Percentiles rank a stretch among this genome's conserved stretches.
Conservation (phyloP, 2,888 invertebrate genomes). For the Drosophila falleni region DNA sequence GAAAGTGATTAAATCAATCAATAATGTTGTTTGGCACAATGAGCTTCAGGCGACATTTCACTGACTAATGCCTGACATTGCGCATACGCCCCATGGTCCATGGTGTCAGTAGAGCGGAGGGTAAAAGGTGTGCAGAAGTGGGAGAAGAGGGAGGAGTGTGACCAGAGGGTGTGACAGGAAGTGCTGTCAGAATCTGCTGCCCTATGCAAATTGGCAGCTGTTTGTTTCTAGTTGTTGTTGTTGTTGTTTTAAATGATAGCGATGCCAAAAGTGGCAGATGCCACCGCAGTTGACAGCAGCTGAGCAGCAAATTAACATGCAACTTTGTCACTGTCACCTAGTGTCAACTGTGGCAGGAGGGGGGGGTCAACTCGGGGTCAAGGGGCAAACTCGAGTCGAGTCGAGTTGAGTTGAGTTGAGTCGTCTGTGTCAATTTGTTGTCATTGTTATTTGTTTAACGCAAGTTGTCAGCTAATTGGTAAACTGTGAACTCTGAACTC, state of each 20-base stretch:
- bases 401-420: neutral
- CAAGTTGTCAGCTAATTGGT: conserved; percentile 65
- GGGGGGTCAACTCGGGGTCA: neutral
- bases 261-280: conserved; percentile 56
- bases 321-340: conserved; percentile 40
- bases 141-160: neutral
- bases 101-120: conserved; percentile 1
- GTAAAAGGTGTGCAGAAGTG: neutral
- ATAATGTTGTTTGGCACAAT: conserved; percentile 26
- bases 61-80: conserved; percentile 34
- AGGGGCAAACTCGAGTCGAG: neutral
- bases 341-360: neutral
- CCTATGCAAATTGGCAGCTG: conserved; percentile 59
- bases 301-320: conserved; percentile 61
- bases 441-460: conserved; percentile 54
- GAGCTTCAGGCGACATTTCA: conserved; percentile 20
- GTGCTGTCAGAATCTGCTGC: conserved; percentile 14
- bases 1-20: conserved; percentile 43
- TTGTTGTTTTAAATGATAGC: conserved; percentile 54
- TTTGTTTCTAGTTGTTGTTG: conserved; percentile 35
- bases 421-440: conserved; percentile 50
- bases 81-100: conserved; percentile 45
- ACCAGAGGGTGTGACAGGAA: neutral
- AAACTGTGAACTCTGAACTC: conserved; percentile 9
- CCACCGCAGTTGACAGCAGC: conserved; percentile 49